Conservation (phyloP, 2,888 invertebrate genomes). For the Lasioglossum oenotherae region DNA sequence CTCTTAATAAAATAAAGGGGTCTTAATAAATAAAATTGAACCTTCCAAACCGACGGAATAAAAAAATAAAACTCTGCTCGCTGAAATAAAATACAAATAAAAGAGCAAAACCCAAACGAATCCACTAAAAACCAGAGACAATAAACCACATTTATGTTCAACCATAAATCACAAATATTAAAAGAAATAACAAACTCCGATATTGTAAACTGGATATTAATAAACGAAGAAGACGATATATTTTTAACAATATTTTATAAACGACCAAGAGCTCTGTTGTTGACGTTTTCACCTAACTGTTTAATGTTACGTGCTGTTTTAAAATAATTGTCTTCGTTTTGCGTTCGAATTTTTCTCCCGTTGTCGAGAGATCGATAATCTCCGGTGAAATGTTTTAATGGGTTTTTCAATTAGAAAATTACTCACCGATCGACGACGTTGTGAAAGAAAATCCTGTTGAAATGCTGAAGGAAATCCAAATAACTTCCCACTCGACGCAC, state of each 20-base stretch:
- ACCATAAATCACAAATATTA: background rate
- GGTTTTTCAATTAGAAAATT: background rate
- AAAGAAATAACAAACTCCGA: background rate
- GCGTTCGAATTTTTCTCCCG: background rate
- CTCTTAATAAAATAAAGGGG: background rate
- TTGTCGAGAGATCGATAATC: background rate
- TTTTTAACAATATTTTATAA: background rate
- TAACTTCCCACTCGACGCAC: too few species aligned
- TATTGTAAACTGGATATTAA: background rate
- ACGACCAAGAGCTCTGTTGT: background rate
- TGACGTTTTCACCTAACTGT: background rate
- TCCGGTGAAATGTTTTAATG: background rate
- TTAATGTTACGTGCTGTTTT: background rate
- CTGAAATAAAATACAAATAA: background rate
- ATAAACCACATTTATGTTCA: background rate
- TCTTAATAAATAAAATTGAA: too few species aligned
- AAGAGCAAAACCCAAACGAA: background rate
- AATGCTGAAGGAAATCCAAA: background rate
- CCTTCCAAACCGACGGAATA: background rate
- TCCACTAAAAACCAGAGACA: background rate
- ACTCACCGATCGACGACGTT: slow-evolving; percentile 32
- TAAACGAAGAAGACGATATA: background rate
- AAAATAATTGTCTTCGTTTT: background rate
- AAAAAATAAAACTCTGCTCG: background rate
- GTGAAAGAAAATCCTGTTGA: background rate